Evolutionary conservation across 2,888 invertebrate species (phyloP), one percentile per base, ranked within the genome.

Genomic region (Epirrhoe tristata): DNA sequence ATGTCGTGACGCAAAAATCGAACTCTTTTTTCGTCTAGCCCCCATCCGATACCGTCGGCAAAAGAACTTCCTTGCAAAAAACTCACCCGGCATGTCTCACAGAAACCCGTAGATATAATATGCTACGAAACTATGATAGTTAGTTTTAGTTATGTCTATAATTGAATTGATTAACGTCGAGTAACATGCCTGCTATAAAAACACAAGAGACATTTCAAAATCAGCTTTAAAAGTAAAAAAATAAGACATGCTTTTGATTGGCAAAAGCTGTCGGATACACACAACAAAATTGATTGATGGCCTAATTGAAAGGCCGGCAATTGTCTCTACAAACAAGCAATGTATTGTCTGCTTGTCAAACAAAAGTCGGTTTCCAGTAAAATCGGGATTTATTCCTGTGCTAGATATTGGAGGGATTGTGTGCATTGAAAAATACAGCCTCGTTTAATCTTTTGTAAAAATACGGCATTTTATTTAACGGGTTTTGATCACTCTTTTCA

Each of bases 271-370:
- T 67, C 54, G 46, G 50, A 67, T 50, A 53, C 58, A 57, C 67
- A 65, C 70, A 66, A 57, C 70, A 60, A 63, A 74, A 67, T 72
- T 74, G 74, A 74, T 70, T 69, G 74, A 72, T 69, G 72, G 10
- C 62, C 66, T 74, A 71, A 73, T 71, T 70, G 68, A 54, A 56
- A 46, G 58, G 55, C 34, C 53, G 54, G 31, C 69, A 70, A 72
- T 72, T 72, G 67, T 36, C 53, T 58, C 63, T 54, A 57, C 61
- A 66, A 61, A 58, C 36, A 54, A 55, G 17, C 48, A 24, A n/a
- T 4, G 54, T 24, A 50, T 61, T 61, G 61, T 54, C 39, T 43
- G 12, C 5, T 34, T 14, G 34, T 0, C 36, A 50, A 62, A 55
- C 36, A 50, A 58, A 34, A 48, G 46, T 58, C 34, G 46, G 8